Evolutionary conservation across 2,888 invertebrate species (phyloP), one percentile per base, ranked within the genome.

Genomic region (Drosophila picticornis): DNA sequence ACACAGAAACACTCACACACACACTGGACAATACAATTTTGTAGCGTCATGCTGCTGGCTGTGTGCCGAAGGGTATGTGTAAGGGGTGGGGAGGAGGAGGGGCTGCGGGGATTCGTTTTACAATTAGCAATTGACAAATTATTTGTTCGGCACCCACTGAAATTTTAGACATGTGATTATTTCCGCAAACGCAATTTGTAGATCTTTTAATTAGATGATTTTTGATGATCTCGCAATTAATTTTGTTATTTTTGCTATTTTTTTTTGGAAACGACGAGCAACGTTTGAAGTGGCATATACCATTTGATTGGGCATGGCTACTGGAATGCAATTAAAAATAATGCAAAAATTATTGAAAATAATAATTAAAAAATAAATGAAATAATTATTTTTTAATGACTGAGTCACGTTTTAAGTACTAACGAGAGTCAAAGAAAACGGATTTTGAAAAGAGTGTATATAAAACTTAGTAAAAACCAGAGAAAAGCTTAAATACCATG

Each of bases 31-130:
- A 32, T 22, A 60, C 11, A 64, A 71, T 78, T 77, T 71, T 59
- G 72, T 64, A 60, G 60, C 53, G 83, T 81, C 85, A 84, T 76
- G 59, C 61, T 22, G 48, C 19, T 67, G 38, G 38, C 59, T 53
- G 63, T 31, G 29, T 29, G 36, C 27, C 27, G 4, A 16, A 6
- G 27, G 46, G 34, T 34, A 34, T 16, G 13, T 5, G 16, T 13
- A 2, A 34, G 6, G 1, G 5, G 0, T n/a, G 25, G 16, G 25
- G 34, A 1, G 31, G 16, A 25, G 29, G 25, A n/a, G 56, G 38
- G 32, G 10, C n/a, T n/a, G 40, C 22, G 38, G 38, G n/a, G 5
- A 31, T 56, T n/a, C n/a, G 16, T 11, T 36, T 36, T 27, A 55
- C 55, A 56, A 27, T 56, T 25, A 38, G 34, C 72, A 64, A 38